Evolutionary conservation across 2,888 invertebrate species (phyloP), one percentile per base, ranked within the genome.

Genomic region (Macaria notata): DNA sequence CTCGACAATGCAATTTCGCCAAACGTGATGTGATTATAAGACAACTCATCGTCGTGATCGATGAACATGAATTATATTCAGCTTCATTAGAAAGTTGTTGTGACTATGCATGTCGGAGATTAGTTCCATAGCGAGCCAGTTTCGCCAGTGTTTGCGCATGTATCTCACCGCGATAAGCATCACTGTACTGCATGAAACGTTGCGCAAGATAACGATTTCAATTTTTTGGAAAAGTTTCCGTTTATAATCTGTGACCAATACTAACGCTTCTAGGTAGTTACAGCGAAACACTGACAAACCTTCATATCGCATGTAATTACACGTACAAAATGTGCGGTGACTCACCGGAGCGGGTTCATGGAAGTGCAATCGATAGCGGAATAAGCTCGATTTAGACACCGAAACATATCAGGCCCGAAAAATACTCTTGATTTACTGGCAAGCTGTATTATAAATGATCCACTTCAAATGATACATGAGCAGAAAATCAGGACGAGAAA

Each of bases 291-390:
- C 41, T 39, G 39, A 39, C 41, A 19, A 45, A 42, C 54, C 31
- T 43, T 31, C 29, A 39, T 39, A 49, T 44, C 39, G 44, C 31
- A 48, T 38, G 31, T 44, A 54, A 43, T 45, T 51, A 56, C 19
- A 19, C 41, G 5, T 41, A 41, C 9, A 41, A 41, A 41, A 41
- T 36, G 31, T 50, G 38, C 50, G 51, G 41, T 59, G 48, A 61
- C 46, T 63, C 59, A 54, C 39, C 44, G 46, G 60, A 61, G 31
- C 49, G 64, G 62, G 69, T 72, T 74, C 71, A 68, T 65, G 65
- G 68, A 69, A 71, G 61, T 72, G 62, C 73, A 70, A 67, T 65
- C 63, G 54, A 56, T 63, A 62, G 51, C 48, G 31, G 33, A 49
- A 42, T 49, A 42, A 42, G 47, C 42, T 51, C 33, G 30, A 57